Evolutionary conservation across 2,113 vertebrate species (phyloP), one percentile per base, ranked within the genome.

Genomic region (Cavia porcellus): DNA sequence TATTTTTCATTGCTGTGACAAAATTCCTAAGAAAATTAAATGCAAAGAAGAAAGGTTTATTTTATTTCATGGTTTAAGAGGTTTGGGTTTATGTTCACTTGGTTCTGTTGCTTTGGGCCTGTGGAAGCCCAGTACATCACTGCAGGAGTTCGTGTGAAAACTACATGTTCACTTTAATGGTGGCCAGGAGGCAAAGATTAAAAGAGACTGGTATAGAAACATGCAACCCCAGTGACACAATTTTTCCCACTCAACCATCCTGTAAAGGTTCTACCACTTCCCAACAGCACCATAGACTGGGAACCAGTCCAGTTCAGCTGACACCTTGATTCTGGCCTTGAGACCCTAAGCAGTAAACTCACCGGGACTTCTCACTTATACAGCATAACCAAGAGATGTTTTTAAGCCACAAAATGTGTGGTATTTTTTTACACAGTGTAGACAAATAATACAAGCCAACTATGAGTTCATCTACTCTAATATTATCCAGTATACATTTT

Each of bases 381-480:
- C 52, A 94, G 57, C 2, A 5, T 77, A 12, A 82, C 9, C 59
- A 66, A 38, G 24, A 47, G 42, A 10, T 64, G 10, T 59, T 59
- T 92, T 95, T 32, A 57, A 75, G 79, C 9, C 42, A 55, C 24
- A 25, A 52, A 42, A 1, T 74, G 2, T 68, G 42, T 80, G 68
- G 17, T 50, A 13, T n/a, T 87, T 77, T 86, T 1, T 93, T 88
- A 84, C 15, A 72, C 7, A 64, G n/a, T 38, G 25, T 86, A 72
- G 52, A 77, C 95, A 66, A 47, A 55, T 55, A 89, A 86, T 70
- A 85, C 47, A 95, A 91, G 85, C 64, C 74, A 91, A 57, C 59
- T 90, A 5, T 62, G 79, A 89, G n/a, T 64, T 84, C 70, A 66
- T 28, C 62, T 82, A 38, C 45, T 95, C 52, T 88, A 20, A 28